Evolutionary conservation across 2,797 vertebrate genomes (phyloP).

Genomic region (Yasuhikotakia modesta): DNA sequence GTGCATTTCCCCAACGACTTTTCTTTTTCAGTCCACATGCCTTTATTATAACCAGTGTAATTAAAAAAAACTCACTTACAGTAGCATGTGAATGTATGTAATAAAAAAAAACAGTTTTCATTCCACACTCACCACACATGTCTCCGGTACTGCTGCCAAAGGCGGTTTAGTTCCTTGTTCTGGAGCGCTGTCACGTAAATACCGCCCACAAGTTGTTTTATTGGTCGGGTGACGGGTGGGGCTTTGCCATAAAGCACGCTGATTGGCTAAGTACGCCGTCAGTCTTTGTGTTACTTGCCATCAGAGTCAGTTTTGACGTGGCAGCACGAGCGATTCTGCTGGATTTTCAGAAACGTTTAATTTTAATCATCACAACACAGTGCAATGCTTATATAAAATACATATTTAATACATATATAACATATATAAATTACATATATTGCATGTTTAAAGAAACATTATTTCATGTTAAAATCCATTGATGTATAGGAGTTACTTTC

Average conservation of each 20-base stretch:
- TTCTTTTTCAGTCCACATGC: not conserved
- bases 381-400: too few species aligned
- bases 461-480: too few species aligned
- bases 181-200: conserved; percentile 58
- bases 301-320: conserved; percentile 72
- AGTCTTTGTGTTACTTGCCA: conserved; percentile 43
- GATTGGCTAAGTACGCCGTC: conserved; percentile 67
- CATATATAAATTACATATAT: too few species aligned
- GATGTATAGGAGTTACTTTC: too few species aligned
- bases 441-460: too few species aligned
- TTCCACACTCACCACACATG: conserved; percentile 81
- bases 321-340: conserved; percentile 66
- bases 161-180: conserved; percentile 56
- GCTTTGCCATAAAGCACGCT: conserved; percentile 21
- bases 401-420: too few species aligned
- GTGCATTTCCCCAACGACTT: not conserved
- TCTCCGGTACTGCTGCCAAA: conserved; percentile 62
- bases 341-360: not conserved
- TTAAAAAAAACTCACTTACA: not conserved
- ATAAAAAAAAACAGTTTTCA: not conserved
- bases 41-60: not conserved
- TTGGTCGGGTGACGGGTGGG: conserved; percentile 44
- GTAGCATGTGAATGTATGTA: not conserved
- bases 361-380: not conserved
- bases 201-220: conserved; percentile 51